Percentiles rank a stretch among this genome's conserved stretches.
Evolutionary conservation across 1,140 invertebrate species (phyloP).

Genomic region (Aplysia californica): DNA sequence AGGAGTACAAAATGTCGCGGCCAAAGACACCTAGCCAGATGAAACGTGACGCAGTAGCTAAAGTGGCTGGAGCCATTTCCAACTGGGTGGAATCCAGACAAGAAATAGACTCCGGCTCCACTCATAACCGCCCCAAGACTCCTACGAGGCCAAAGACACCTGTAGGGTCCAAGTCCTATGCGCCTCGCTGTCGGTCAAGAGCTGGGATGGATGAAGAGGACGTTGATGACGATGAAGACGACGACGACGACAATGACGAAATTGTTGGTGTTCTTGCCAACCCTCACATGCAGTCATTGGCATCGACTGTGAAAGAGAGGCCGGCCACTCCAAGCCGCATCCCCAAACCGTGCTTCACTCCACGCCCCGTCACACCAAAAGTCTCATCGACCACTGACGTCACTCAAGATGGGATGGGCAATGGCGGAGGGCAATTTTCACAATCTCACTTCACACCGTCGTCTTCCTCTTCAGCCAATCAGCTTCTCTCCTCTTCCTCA

Average conservation of each 20-base stretch:
- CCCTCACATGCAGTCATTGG: neutral
- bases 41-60: conserved; percentile 18
- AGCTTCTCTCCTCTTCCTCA: too few species aligned
- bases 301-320: neutral
- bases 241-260: too few species aligned
- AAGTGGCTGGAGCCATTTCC: conserved; percentile 26
- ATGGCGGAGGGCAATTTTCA: too few species aligned
- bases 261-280: neutral
- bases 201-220: too few species aligned
- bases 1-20: conserved; percentile 20
- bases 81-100: conserved; percentile 17
- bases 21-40: conserved; percentile 25
- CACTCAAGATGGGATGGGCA: too few species aligned
- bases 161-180: neutral
- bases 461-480: too few species aligned
- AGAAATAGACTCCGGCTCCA: neutral
- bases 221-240: conserved; percentile 2
- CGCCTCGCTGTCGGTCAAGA: too few species aligned
- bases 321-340: conserved; percentile 27
- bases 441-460: too few species aligned
- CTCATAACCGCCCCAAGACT: conserved; percentile 25
- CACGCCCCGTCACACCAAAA: conserved; percentile 40
- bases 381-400: too few species aligned
- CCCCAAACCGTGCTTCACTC: conserved; percentile 32
- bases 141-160: conserved; percentile 28